Base-by-base conservation (phyloP, 2,888 invertebrate species). In the Drosophila fulvimacula region DNA sequence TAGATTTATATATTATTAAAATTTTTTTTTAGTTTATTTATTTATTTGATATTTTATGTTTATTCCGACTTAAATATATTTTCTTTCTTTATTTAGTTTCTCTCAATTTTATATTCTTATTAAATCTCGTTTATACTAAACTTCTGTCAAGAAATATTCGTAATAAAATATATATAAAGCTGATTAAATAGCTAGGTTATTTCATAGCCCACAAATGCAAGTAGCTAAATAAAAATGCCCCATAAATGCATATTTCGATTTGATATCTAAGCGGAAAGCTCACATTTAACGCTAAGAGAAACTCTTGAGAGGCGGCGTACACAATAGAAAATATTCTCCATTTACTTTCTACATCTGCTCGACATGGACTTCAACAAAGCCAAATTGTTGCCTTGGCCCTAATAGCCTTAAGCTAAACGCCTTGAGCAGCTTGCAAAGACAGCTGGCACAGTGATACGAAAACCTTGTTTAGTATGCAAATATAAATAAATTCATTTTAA, bases 331-430 rank as follows among this genome's bases (percentile, higher is more conserved):
- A 32, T 51, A 60, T 13, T 17, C 27, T 48, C 32, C 52, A 58
- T 58, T 39, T 51, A 19, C 34, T 30, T 27, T 17, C 9, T 11
- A 30, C 44, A 46, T 21, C 52, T 46, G 51, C 42, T 38, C 34
- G 36, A 36, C 59, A 44, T 51, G 51, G 48, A 27, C 30, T 42
- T 30, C 9, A n/a, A 30, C 55, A 56, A 55, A 57, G 57, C 62
- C 38, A 63, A 57, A 48, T 57, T 63, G 56, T 19, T 38, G 62
- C 46, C 62, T 55, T 55, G 53, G 53, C 53, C 24, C 27, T 44
- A 61, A 61, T 46, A 62, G 55, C 44, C 19, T 42, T 24, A 49
- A 48, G 58, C 58, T 48, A 63, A 48, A 58, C 30, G 58, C 58
- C 24, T 49, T 34, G 58, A 21, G 38, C 15, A 21, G 32, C 15